Conservation (phyloP, 2,888 invertebrate species). For the Congeria kusceri region DNA sequence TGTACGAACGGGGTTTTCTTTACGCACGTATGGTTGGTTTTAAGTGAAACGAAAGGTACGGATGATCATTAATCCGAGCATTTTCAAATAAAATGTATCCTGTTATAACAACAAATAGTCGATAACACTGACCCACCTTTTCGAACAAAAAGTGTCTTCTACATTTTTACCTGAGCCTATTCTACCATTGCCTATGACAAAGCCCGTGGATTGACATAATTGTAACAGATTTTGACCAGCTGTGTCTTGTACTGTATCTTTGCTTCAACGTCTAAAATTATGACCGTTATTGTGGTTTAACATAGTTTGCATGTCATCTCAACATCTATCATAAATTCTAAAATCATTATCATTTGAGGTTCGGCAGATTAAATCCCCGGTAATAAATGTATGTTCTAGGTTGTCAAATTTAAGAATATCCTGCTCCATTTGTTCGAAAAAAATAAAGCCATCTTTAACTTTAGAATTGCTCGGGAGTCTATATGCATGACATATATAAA, state of each 20-base stretch:
- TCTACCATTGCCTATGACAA: slow-evolving; percentile 9
- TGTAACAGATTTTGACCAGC: background rate
- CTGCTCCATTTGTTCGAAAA: too few species aligned
- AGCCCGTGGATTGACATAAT: slow-evolving; percentile 7
- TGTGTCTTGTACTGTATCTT: background rate
- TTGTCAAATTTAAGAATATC: background rate
- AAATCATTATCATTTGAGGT: background rate
- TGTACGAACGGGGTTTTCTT: too few species aligned
- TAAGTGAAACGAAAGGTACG: too few species aligned
- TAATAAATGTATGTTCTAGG: background rate
- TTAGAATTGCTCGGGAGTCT: too few species aligned
- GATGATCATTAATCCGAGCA: too few species aligned
- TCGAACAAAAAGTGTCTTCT: background rate
- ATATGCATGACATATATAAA: too few species aligned
- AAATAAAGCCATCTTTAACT: too few species aligned
- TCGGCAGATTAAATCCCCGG: slow-evolving; percentile 5
- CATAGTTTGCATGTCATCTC: background rate
- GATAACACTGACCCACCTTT: slow-evolving; percentile 1
- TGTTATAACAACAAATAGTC: slow-evolving; percentile 3
- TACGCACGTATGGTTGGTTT: too few species aligned
- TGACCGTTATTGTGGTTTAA: background rate
- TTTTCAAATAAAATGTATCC: too few species aligned
- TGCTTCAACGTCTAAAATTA: background rate
- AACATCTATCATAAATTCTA: slow-evolving; percentile 10
- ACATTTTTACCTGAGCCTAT: background rate